Conservation (phyloP, 2,888 invertebrate genomes). For the Helicoverpa assulta region DNA sequence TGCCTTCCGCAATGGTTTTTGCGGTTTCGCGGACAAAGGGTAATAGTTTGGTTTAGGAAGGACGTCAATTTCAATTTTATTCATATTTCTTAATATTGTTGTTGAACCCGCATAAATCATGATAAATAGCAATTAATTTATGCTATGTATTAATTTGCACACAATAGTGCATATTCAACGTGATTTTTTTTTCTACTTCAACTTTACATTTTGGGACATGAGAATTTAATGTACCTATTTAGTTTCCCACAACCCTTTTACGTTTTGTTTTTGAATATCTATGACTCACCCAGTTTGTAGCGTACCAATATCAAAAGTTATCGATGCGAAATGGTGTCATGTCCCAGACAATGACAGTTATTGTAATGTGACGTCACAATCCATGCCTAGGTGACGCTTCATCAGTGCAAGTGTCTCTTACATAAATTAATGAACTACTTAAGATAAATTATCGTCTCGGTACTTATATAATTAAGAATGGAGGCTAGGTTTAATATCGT, state of each 20-base stretch:
- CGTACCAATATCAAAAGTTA: constrained; percentile 10
- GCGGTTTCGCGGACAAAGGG: neutral
- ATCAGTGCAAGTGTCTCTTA: constrained; percentile 27
- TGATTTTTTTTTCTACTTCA: neutral
- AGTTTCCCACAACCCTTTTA: neutral
- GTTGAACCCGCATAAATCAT: neutral
- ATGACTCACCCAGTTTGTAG: constrained; percentile 3
- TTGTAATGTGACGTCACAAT: constrained; percentile 9
- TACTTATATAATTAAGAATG: constrained; percentile 30
- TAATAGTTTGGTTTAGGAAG: neutral
- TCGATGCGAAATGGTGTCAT: constrained; percentile 1
- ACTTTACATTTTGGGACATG: neutral
- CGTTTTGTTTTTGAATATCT: neutral
- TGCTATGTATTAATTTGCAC: neutral
- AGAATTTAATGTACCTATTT: neutral
- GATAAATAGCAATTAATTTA: neutral
- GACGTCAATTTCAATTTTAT: neutral
- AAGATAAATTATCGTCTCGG: constrained; percentile 33
- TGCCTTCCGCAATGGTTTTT: constrained; percentile 37
- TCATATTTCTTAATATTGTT: neutral
- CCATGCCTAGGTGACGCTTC: constrained; percentile 14
- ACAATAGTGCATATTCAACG: constrained; percentile 9
- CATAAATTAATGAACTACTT: constrained; percentile 28
- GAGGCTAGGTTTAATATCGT: constrained; percentile 23
- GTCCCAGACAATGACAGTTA: constrained; percentile 25